These are phyloP conservation scores for Etheostoma perlongum DNA, from an alignment of 2,797 vertebrate genomes.

Conservation along the genomic window DNA sequence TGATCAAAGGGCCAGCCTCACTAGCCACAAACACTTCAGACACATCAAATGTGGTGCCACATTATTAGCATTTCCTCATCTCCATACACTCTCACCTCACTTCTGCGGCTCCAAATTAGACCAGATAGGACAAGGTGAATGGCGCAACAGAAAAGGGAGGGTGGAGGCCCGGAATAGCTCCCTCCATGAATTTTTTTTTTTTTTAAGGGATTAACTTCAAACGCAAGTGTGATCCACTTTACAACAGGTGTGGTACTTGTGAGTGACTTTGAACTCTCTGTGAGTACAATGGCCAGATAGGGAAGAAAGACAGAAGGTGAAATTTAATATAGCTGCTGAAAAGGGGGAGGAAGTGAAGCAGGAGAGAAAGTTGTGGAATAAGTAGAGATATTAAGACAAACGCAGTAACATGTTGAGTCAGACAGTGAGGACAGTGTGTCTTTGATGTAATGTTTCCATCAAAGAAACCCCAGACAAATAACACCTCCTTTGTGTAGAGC, in stretches of 20 bases:
- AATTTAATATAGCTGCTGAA: constrained; percentile 40
- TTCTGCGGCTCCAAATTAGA: constrained; percentile 73
- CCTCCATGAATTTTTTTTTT: constrained; percentile 42
- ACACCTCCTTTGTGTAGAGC: constrained; percentile 7
- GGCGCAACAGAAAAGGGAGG: constrained; percentile 24
- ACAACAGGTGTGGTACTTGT: constrained; percentile 54
- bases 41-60: constrained; percentile 79
- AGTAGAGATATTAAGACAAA: constrained; percentile 57
- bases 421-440: constrained; percentile 45
- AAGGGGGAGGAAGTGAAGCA: neutral
- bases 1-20: constrained; percentile 75
- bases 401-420: constrained; percentile 51
- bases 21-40: constrained; percentile 78
- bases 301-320: constrained; percentile 37
- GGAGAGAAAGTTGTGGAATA: constrained; percentile 48
- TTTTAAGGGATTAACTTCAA: constrained; percentile 72
- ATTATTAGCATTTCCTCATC: constrained; percentile 82
- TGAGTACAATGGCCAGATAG: constrained; percentile 59
- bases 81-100: constrained; percentile 75
- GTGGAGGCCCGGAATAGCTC: constrained; percentile 54
- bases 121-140: constrained; percentile 68
- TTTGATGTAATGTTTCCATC: constrained; percentile 63
- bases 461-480: constrained; percentile 33
- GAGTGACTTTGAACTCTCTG: constrained; percentile 75
- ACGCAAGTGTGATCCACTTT: constrained; percentile 66